Base-by-base conservation (phyloP, 2,888 invertebrate species). In the Dicranocentrus wangi region DNA sequence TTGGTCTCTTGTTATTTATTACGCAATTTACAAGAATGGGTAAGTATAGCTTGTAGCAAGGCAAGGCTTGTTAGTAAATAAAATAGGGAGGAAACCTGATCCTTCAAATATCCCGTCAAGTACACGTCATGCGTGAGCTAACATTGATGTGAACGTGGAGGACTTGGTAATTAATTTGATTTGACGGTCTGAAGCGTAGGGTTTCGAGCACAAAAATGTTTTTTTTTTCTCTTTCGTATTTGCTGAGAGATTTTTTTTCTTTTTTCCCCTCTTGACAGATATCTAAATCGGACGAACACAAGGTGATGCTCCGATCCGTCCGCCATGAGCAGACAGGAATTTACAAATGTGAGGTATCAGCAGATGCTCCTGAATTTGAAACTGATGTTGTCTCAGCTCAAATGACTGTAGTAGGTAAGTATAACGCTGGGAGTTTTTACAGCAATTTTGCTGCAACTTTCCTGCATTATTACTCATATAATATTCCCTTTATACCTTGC, bases 401-500 rank as follows among this genome's bases (percentile, higher is more conserved):
- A 84, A 85, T 86, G 85, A 86, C 86, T 82, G 85, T 86, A 72
- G 86, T 86, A 79, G 86, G 86, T 86, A 82, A 86, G 86, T 79
- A 73, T 60, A 60, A 39, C 5, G 39, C 13, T 47, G 32, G 32
- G 32, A 10, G 32, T 3, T 7, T 32, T 32, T 32, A 32, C 32
- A 7, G 32, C 10, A n/a, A n/a, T n/a, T n/a, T n/a, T n/a, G n/a
- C n/a, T n/a, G n/a, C n/a, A n/a, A n/a, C n/a, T n/a, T n/a, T n/a
- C n/a, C n/a, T n/a, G n/a, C n/a, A n/a, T n/a, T n/a, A n/a, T n/a
- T n/a, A n/a, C n/a, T n/a, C n/a, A n/a, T n/a, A n/a, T n/a, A n/a
- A n/a, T n/a, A n/a, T n/a, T n/a, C n/a, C n/a, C n/a, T n/a, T n/a
- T n/a, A n/a, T n/a, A n/a, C n/a, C n/a, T n/a, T n/a, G n/a, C n/a